phyloP scores from a whole-genome alignment of 2,888 invertebrate species.

The Euproctis similis region DNA sequence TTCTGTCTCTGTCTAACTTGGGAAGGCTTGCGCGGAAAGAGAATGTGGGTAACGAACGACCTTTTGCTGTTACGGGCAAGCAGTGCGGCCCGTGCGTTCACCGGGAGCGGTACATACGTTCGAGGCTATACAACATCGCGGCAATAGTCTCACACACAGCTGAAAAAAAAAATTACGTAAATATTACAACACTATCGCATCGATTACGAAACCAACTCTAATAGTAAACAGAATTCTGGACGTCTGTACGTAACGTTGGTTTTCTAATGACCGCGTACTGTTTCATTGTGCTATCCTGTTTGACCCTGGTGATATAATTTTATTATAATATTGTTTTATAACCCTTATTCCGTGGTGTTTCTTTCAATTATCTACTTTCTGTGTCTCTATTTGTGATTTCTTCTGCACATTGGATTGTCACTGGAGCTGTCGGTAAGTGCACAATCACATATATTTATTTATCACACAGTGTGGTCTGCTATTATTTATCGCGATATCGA shows the following conservation, averaged over 20 bases:
- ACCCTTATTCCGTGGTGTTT: conserved; percentile 52
- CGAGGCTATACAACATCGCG: conserved; percentile 39
- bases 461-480: no score
- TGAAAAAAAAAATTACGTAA: conserved; percentile 73
- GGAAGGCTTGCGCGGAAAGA: conserved; percentile 76
- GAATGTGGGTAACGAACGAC: conserved; percentile 76
- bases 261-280: conserved; percentile 39
- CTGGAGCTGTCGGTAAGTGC: conserved; percentile 51
- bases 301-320: conserved; percentile 64
- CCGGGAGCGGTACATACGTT: conserved; percentile 50
- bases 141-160: conserved; percentile 52
- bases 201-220: conserved; percentile 61
- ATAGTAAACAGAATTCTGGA: conserved; percentile 31
- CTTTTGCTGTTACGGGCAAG: conserved; percentile 70
- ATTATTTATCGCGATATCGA: no score
- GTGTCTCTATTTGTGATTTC: conserved; percentile 63
- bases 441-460: no score
- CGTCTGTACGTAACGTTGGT: conserved; percentile 30
- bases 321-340: conserved; percentile 60
- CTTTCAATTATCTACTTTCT: conserved; percentile 41
- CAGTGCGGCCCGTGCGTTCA: conserved; percentile 73
- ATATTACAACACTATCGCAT: conserved; percentile 70
- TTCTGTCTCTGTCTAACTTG: conserved; percentile 56
- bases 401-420: conserved; percentile 65
- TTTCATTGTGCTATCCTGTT: conserved; percentile 58